Conservation (phyloP, 2,113 vertebrate species). For the Arothron firmamentum region DNA sequence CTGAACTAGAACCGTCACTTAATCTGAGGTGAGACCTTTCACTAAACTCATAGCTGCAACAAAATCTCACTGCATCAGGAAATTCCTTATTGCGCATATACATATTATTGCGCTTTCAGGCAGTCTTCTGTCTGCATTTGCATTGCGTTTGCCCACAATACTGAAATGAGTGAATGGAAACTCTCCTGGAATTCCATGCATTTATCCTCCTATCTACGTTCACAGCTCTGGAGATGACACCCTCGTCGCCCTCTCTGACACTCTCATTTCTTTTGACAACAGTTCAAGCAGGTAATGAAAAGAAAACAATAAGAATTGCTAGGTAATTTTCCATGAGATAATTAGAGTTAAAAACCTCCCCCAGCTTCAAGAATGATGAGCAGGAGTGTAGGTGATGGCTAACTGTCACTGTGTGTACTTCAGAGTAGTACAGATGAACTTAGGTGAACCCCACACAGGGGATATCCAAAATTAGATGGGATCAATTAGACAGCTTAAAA, state of each 20-base stretch:
- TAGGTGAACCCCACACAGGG: slow-evolving; percentile 8
- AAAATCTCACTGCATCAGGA: not conserved
- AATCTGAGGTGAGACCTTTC: slow-evolving; percentile 39
- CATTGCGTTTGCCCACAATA: too few relatives aligned
- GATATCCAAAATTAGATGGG: slow-evolving; percentile 23
- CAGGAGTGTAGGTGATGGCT: slow-evolving; percentile 19
- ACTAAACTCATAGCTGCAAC: not conserved
- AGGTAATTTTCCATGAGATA: slow-evolving; percentile 27
- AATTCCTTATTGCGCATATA: too few relatives aligned
- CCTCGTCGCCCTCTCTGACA: slow-evolving; percentile 42
- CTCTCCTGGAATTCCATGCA: slow-evolving; percentile 5
- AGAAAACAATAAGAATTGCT: slow-evolving; percentile 4
- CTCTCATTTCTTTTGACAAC: slow-evolving; percentile 46
- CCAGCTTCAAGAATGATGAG: slow-evolving; percentile 42
- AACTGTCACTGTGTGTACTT: slow-evolving; percentile 30
- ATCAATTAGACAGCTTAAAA: slow-evolving; percentile 22
- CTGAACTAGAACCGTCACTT: slow-evolving; percentile 12
- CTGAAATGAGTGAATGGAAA: not conserved
- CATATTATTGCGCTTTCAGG: not conserved
- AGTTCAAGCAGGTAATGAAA: slow-evolving; percentile 57
- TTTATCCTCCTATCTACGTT: slow-evolving; percentile 29
- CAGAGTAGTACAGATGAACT: slow-evolving; percentile 24
- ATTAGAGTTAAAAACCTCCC: slow-evolving; percentile 16
- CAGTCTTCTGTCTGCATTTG: too few relatives aligned
- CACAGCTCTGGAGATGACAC: slow-evolving; percentile 42